phyloP scores from a whole-genome alignment of 2,888 invertebrate genomes.

The Heliconius sara region DNA sequence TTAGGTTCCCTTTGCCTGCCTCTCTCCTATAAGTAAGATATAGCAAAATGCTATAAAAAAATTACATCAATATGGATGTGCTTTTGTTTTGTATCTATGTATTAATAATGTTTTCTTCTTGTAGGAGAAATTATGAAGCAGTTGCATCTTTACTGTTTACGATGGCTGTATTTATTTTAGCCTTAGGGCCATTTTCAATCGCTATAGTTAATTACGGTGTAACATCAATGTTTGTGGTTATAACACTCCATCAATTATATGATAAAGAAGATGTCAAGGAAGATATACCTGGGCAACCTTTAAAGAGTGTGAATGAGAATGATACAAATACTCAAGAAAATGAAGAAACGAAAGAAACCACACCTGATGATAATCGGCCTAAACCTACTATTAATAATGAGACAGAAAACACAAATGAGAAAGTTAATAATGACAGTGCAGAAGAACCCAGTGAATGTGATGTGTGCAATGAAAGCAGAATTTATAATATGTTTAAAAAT shows the following conservation, averaged over 20 bases:
- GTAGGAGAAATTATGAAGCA: conserved; percentile 76
- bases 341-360: conserved; percentile 30
- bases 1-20: too few relatives aligned
- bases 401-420: conserved; percentile 38
- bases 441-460: conserved; percentile 58
- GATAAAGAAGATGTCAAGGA: conserved; percentile 55
- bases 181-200: conserved; percentile 85
- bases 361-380: conserved; percentile 40
- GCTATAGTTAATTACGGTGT: conserved; percentile 85
- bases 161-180: conserved; percentile 81
- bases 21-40: too few relatives aligned
- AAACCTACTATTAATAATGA: conserved; percentile 32
- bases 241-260: conserved; percentile 84
- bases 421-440: conserved; percentile 32
- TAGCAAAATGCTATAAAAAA: too few relatives aligned
- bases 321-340: conserved; percentile 8
- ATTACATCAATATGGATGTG: too few relatives aligned
- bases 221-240: conserved; percentile 79
- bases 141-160: conserved; percentile 79
- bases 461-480: conserved; percentile 69
- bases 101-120: conserved; percentile 55
- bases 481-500: conserved; percentile 67
- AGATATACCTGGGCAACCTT: conserved; percentile 36
- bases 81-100: neutral
- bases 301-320: conserved; percentile 29